A percentile compares a stretch with the other conserved stretches of the same genome.
Conservation (phyloP, 2,888 invertebrate species). For the Nebria salina region DNA sequence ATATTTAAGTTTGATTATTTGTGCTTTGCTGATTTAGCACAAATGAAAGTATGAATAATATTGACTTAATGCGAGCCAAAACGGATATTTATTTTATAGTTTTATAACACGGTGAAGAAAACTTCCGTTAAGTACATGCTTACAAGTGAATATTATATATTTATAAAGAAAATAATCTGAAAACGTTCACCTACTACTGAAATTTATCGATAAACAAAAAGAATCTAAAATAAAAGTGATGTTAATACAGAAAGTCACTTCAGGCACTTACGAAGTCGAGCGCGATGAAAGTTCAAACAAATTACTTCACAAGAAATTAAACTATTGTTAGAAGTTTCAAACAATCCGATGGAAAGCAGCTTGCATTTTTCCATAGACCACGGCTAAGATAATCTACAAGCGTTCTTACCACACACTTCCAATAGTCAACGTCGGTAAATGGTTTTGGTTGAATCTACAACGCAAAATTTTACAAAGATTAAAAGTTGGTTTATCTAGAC, state of each 20-base stretch:
- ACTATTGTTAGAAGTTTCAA: not conserved
- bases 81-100: not conserved
- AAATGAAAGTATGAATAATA: not conserved
- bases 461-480: not conserved
- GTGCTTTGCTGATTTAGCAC: no score
- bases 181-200: not conserved
- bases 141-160: not conserved
- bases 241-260: conserved; percentile 7
- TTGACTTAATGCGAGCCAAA: not conserved
- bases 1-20: no score
- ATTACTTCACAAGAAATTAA: conserved; percentile 13
- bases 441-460: not conserved
- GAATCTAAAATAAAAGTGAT: not conserved
- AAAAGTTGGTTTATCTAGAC: conserved; percentile 18
- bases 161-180: not conserved
- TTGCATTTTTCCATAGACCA: conserved; percentile 4
- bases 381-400: not conserved
- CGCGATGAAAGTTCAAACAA: not conserved
- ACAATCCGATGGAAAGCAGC: not conserved
- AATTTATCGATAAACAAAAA: not conserved
- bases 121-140: no score
- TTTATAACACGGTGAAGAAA: no score
- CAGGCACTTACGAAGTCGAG: not conserved
- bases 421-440: not conserved
- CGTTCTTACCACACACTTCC: not conserved